Evolutionary conservation across 2,797 vertebrate species (phyloP).

Genomic region (Gouania willdenowi): DNA sequence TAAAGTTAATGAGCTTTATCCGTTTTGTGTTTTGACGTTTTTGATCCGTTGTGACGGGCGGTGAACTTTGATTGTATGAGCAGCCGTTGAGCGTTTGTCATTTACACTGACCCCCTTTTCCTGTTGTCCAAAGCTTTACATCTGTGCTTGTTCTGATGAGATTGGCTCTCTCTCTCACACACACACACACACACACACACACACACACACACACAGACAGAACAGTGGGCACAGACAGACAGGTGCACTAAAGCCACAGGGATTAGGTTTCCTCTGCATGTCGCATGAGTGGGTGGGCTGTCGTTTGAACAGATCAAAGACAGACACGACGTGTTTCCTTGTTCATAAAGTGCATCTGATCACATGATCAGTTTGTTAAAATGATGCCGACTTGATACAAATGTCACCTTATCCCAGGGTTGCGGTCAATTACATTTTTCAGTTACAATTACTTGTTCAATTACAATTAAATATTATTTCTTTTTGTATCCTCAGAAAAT

Average conservation of each 20-base stretch:
- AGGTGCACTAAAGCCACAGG: slow-evolving; percentile 24
- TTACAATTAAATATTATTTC: too few relatives aligned
- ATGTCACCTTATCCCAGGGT: too few relatives aligned
- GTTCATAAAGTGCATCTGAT: too few relatives aligned
- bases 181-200: not conserved
- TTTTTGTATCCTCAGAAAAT: too few relatives aligned
- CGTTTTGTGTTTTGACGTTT: too few relatives aligned
- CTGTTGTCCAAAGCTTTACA: slow-evolving; percentile 3
- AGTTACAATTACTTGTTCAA: too few relatives aligned
- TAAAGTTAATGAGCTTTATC: too few relatives aligned
- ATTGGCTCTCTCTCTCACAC: not conserved
- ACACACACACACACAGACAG: not conserved
- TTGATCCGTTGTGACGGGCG: too few relatives aligned
- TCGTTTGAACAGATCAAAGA: slow-evolving; percentile 20
- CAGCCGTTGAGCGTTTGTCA: too few relatives aligned
- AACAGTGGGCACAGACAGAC: slow-evolving; percentile 4
- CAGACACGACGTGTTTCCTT: not conserved
- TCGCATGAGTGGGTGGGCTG: slow-evolving; percentile 14
- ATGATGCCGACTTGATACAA: too few relatives aligned
- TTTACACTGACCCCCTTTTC: slow-evolving; percentile 3
- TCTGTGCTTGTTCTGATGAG: not conserved
- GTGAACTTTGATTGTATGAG: not conserved
- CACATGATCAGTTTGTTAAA: too few relatives aligned
- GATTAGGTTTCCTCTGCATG: slow-evolving; percentile 35
- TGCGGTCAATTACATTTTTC: too few relatives aligned